Evolutionary conservation across 2,113 vertebrate species (phyloP).

Genomic region (Microtus pennsylvanicus): DNA sequence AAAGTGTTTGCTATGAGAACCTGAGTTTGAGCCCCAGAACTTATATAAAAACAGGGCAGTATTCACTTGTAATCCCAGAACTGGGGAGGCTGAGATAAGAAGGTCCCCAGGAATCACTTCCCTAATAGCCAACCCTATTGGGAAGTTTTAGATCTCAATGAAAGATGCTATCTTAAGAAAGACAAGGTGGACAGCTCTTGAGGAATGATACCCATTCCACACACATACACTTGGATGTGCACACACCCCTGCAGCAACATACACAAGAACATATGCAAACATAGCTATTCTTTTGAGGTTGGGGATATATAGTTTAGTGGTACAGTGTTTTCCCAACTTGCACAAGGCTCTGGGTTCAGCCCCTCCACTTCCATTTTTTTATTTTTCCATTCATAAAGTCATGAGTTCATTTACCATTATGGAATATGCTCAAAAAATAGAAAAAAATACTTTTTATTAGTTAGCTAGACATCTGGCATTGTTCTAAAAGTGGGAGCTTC

Average conservation of each 20-base stretch:
- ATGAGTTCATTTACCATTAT: constrained; percentile 42
- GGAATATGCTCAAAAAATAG: constrained; percentile 8
- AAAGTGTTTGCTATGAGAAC: not conserved
- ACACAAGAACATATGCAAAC: not conserved
- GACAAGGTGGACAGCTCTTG: not conserved
- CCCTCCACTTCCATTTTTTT: not conserved
- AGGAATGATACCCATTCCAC: not conserved
- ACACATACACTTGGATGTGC: not conserved
- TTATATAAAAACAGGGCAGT: not conserved
- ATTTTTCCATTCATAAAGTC: constrained; percentile 45
- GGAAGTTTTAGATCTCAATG: not conserved
- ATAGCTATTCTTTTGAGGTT: not conserved
- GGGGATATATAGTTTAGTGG: not conserved
- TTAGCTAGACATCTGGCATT: constrained; percentile 34
- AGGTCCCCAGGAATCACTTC: not conserved
- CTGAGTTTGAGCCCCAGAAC: not conserved
- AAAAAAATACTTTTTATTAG: constrained; percentile 56
- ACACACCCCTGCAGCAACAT: not conserved
- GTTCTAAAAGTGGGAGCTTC: constrained; percentile 55
- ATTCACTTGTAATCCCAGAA: not conserved
- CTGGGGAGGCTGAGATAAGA: not conserved
- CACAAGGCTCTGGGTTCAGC: not conserved
- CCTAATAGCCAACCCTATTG: not conserved
- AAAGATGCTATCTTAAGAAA: not conserved
- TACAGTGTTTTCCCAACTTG: not conserved